These are phyloP conservation scores for Drepana falcataria DNA, from an alignment of 2,888 invertebrate genomes.

Conservation along the genomic window DNA sequence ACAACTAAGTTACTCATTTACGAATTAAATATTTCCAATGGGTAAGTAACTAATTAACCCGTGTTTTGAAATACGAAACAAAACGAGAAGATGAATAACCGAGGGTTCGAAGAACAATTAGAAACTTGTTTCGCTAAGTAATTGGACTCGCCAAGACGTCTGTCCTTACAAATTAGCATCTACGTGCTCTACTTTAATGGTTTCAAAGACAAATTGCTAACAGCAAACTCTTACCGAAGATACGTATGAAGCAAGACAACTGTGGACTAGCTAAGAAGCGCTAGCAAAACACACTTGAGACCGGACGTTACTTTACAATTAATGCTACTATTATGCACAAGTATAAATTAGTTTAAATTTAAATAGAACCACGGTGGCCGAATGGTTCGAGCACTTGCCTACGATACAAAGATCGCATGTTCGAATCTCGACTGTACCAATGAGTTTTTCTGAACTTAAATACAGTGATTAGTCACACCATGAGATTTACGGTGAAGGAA, in stretches of 20 bases:
- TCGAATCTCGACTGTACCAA: too few species aligned
- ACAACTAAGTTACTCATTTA: neutral
- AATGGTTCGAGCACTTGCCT: too few species aligned
- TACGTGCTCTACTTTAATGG: neutral
- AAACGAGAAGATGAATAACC: conserved; percentile 23
- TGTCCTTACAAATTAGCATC: conserved; percentile 36
- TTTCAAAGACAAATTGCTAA: neutral
- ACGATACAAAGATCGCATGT: too few species aligned
- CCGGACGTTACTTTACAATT: too few species aligned
- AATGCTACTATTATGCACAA: too few species aligned
- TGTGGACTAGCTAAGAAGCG: too few species aligned
- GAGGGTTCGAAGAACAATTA: conserved; percentile 39
- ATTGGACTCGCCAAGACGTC: conserved; percentile 24
- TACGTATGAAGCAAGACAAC: neutral
- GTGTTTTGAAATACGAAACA: neutral
- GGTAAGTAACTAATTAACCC: neutral
- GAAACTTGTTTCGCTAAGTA: conserved; percentile 48
- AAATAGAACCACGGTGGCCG: too few species aligned
- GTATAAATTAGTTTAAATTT: too few species aligned
- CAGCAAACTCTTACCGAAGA: neutral
- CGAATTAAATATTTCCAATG: neutral
- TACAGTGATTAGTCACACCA: too few species aligned
- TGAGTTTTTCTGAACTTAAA: too few species aligned
- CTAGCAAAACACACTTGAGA: too few species aligned
- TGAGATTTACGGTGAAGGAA: too few species aligned